Percentiles rank a stretch among this genome's conserved stretches.
Evolutionary conservation across 2,888 invertebrate genomes (phyloP).

Genomic region (Cheilosia grossa): DNA sequence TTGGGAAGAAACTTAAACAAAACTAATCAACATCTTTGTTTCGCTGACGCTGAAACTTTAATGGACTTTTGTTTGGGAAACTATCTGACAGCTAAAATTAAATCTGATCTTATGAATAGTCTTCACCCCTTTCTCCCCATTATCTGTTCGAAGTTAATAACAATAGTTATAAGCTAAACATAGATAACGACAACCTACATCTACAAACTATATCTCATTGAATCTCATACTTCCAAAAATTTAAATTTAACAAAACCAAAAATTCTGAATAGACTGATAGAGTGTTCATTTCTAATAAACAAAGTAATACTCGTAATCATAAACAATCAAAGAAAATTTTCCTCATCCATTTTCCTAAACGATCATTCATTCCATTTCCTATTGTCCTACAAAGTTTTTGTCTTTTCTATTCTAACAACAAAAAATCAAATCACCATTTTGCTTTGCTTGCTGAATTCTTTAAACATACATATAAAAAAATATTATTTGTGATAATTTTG

Average conservation of each 20-base stretch:
- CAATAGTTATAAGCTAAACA: too few relatives aligned
- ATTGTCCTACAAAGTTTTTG: constrained; percentile 5
- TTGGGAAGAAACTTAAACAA: too few relatives aligned
- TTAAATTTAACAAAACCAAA: constrained; percentile 3
- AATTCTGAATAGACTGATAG: constrained; percentile 60
- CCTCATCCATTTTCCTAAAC: constrained; percentile 37
- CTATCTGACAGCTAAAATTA: too few relatives aligned
- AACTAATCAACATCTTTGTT: too few relatives aligned
- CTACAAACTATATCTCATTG: constrained; percentile 3
- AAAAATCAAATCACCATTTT: constrained; percentile 10
- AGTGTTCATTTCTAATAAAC: constrained; percentile 43
- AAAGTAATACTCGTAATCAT: constrained; percentile 37
- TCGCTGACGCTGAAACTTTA: too few relatives aligned
- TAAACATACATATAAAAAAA: constrained; percentile 20
- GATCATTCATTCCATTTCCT: constrained; percentile 18
- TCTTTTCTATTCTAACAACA: constrained; percentile 13
- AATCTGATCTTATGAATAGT: too few relatives aligned
- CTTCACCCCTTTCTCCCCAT: too few relatives aligned
- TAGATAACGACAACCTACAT: too few relatives aligned
- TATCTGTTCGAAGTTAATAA: too few relatives aligned
- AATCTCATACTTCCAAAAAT: constrained; percentile 26
- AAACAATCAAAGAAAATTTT: constrained; percentile 17
- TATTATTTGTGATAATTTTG: constrained; percentile 67
- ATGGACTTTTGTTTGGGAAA: too few relatives aligned
- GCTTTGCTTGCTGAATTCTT: constrained; percentile 65